These are phyloP conservation scores for Camponotus pennsylvanicus DNA, from an alignment of 1,140 invertebrate genomes.

Conservation along the genomic window DNA sequence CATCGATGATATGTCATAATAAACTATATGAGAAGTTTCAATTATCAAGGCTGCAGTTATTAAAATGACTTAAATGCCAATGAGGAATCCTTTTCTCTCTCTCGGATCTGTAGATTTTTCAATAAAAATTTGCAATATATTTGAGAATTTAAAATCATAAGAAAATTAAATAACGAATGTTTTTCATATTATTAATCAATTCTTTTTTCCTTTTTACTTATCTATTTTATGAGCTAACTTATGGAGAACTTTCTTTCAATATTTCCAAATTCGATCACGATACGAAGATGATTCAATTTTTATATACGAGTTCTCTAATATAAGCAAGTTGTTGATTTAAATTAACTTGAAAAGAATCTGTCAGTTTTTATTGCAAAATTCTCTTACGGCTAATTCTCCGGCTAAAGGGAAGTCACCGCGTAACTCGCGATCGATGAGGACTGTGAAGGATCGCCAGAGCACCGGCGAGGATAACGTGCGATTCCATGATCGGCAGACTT, in stretches of 20 bases:
- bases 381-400: constrained; percentile 78
- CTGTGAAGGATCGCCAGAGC: constrained; percentile 83
- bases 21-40: neutral
- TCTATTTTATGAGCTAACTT: neutral
- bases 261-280: neutral
- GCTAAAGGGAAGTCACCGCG: constrained; percentile 77
- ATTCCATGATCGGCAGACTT: constrained; percentile 82
- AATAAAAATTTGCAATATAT: neutral
- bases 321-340: neutral
- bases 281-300: neutral
- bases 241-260: neutral
- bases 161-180: neutral
- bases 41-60: neutral
- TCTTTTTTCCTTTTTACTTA: neutral
- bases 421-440: constrained; percentile 83
- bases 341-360: neutral
- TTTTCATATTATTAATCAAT: neutral
- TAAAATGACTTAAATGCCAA: neutral
- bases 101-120: neutral
- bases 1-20: neutral
- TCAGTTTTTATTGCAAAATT: neutral
- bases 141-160: neutral
- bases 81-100: neutral
- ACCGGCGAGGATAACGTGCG: constrained; percentile 79
- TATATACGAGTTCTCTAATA: neutral